Conservation (phyloP, 2,113 vertebrate genomes). For the Ahaetulla prasina region DNA sequence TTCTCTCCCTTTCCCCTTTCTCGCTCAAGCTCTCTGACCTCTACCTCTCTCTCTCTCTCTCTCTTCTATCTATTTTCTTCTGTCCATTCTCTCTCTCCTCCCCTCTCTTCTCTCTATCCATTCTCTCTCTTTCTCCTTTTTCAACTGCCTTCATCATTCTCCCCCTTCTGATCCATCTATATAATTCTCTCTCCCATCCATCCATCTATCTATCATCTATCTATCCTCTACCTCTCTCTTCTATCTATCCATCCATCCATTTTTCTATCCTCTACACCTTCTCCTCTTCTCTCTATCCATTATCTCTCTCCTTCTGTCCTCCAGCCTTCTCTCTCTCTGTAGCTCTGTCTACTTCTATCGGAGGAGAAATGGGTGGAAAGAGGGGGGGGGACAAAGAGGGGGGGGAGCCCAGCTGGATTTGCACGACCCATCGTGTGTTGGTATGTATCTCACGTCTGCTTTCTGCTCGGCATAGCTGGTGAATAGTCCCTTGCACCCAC, state of each 20-base stretch:
- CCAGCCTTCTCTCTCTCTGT: no score
- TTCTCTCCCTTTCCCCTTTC: no score
- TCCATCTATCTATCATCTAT: no score
- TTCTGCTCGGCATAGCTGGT: slow-evolving; percentile 61
- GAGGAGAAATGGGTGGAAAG: background rate
- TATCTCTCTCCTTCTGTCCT: no score
- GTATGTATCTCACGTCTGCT: slow-evolving; percentile 52
- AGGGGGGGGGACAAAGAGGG: fast-evolving
- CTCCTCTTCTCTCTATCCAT: no score
- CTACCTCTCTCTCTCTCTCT: background rate
- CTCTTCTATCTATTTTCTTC: background rate
- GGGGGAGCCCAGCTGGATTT: background rate
- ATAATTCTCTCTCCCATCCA: background rate
- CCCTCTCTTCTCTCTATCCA: background rate
- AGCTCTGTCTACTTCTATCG: no score
- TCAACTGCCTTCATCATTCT: background rate
- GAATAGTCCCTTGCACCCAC: slow-evolving; percentile 33
- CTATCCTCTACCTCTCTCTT: no score
- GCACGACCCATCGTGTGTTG: slow-evolving; percentile 29
- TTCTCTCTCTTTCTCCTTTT: background rate
- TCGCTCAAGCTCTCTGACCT: no score
- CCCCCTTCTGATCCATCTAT: background rate
- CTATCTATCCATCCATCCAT: no score
- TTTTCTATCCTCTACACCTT: no score
- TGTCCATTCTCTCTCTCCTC: no score